Evolutionary conservation across 2,797 vertebrate genomes (phyloP).

Genomic region (Harpagifer antarcticus): DNA sequence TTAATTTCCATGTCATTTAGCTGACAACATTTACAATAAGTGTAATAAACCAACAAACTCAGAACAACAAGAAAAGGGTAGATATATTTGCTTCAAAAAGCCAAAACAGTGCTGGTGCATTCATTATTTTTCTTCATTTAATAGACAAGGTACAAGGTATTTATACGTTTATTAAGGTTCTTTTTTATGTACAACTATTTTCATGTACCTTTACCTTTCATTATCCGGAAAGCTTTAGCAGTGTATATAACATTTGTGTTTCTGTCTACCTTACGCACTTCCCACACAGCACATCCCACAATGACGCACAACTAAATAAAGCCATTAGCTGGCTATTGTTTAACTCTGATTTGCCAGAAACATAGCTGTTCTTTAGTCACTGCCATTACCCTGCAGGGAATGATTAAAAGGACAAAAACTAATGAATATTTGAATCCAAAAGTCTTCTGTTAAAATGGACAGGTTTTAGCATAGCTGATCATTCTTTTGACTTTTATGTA

Average conservation of each 20-base stretch:
- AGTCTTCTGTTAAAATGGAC: slow-evolving; percentile 12
- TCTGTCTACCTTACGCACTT: slow-evolving; percentile 8
- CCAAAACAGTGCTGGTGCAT: too few species aligned
- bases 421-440: slow-evolving; percentile 19
- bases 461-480: not conserved
- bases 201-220: not conserved
- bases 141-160: too few species aligned
- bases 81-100: too few species aligned
- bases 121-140: too few species aligned
- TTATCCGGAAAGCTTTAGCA: not conserved
- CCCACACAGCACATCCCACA: slow-evolving; percentile 14
- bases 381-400: slow-evolving; percentile 7
- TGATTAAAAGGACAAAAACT: slow-evolving; percentile 19
- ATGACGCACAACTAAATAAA: slow-evolving; percentile 19
- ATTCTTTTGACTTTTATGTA: slow-evolving; percentile 10
- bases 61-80: too few species aligned
- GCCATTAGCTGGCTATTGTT: slow-evolving; percentile 23
- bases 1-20: too few species aligned
- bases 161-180: too few species aligned
- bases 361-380: slow-evolving; percentile 37
- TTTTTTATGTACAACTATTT: not conserved
- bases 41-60: too few species aligned
- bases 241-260: not conserved
- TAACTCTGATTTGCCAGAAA: slow-evolving; percentile 26
- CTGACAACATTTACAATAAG: too few species aligned